Conservation (phyloP, 1,140 invertebrate species). For the Brachystomella parvula region DNA sequence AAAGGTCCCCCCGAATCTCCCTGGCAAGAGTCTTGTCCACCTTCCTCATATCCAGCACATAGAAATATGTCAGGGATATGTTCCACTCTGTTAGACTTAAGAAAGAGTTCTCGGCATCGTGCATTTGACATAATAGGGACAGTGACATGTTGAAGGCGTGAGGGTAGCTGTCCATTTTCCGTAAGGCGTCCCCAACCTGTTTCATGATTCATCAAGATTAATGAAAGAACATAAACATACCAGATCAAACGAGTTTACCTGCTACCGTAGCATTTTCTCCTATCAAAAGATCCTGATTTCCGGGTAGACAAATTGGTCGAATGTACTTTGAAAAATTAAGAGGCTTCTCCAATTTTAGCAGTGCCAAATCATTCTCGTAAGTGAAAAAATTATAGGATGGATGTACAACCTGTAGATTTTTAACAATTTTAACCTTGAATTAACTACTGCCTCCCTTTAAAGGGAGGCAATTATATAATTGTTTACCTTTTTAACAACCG, state of each 20-base stretch:
- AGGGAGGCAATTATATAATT: neutral
- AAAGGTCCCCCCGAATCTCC: constrained; percentile 65
- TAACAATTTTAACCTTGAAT: too few relatives aligned
- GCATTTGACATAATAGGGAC: constrained; percentile 90
- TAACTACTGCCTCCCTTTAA: too few relatives aligned
- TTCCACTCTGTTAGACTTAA: constrained; percentile 77
- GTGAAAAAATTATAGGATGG: constrained; percentile 92
- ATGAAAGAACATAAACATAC: too few relatives aligned
- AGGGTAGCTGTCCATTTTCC: constrained; percentile 81
- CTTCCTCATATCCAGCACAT: constrained; percentile 81
- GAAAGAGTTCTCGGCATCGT: constrained; percentile 84
- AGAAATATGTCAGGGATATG: constrained; percentile 90
- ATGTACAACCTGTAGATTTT: constrained; percentile 56
- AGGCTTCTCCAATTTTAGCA: constrained; percentile 68
- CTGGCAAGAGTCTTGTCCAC: constrained; percentile 80
- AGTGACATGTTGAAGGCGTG: constrained; percentile 78
- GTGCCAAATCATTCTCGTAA: constrained; percentile 85
- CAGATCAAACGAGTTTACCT: too few relatives aligned
- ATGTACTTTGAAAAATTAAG: constrained; percentile 66
- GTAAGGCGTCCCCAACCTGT: constrained; percentile 49
- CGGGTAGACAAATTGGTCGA: constrained; percentile 76
- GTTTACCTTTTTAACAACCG: constrained; percentile 62
- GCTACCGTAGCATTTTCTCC: constrained; percentile 77
- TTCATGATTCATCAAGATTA: too few relatives aligned
- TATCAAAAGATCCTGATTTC: constrained; percentile 74